These are phyloP conservation scores for Anabacerthia variegaticeps DNA, from an alignment of 2,797 vertebrate species.

Conservation along the genomic window DNA sequence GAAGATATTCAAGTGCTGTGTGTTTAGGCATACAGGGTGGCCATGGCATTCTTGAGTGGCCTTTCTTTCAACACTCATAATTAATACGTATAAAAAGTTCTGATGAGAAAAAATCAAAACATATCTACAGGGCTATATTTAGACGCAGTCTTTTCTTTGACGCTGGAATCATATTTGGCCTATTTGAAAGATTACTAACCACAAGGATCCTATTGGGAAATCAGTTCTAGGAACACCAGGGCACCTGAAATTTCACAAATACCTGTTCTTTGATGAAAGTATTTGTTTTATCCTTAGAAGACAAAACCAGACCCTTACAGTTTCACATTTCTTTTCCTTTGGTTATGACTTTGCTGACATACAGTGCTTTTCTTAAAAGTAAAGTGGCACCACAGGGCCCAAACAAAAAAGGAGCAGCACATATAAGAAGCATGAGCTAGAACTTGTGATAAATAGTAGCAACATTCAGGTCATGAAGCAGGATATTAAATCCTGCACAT, in stretches of 20 bases:
- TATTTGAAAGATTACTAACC: neutral
- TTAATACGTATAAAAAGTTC: neutral
- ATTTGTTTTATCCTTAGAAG: neutral
- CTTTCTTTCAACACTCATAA: neutral
- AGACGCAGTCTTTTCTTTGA: neutral
- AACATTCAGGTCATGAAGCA: neutral
- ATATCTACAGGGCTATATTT: neutral
- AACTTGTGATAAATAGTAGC: neutral
- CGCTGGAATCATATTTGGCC: neutral
- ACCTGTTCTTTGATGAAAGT: neutral
- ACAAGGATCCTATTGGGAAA: neutral
- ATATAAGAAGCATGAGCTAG: neutral
- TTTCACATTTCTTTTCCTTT: neutral
- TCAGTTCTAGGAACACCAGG: neutral
- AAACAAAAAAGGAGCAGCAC: neutral
- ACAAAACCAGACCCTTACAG: neutral
- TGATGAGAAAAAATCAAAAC: neutral
- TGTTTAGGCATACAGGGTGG: neutral
- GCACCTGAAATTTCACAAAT: neutral
- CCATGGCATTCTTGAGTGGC: neutral
- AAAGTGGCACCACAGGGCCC: neutral
- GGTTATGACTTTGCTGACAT: neutral
- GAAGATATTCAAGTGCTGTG: neutral
- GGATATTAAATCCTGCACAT: neutral
- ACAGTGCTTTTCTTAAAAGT: neutral